These are phyloP conservation scores for Machimus atricapillus DNA, from an alignment of 2,888 invertebrate species.

Conservation along the genomic window DNA sequence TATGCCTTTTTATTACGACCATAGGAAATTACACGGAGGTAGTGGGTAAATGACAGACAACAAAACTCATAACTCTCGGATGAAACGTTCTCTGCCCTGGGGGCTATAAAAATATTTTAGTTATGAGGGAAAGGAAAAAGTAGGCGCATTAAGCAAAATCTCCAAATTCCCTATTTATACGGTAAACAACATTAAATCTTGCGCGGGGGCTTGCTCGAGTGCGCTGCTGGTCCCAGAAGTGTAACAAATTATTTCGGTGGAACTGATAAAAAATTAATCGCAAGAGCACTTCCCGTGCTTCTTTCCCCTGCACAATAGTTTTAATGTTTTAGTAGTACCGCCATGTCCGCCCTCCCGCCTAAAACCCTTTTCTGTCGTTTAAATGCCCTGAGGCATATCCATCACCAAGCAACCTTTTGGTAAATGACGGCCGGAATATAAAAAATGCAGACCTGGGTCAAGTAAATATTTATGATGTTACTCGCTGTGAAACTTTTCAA, in stretches of 20 bases:
- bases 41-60: background rate
- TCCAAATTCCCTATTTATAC: background rate
- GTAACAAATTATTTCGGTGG: background rate
- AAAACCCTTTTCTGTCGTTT: background rate
- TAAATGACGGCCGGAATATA: background rate
- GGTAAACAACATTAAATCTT: background rate
- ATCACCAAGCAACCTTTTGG: background rate
- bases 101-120: conserved; percentile 1
- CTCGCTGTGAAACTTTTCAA: background rate
- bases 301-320: background rate
- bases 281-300: background rate
- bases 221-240: background rate
- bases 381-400: conserved; percentile 1
- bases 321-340: background rate
- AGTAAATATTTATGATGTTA: background rate
- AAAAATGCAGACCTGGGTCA: background rate
- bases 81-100: background rate
- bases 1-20: background rate
- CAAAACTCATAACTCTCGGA: background rate
- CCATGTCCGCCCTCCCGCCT: background rate
- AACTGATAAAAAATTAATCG: background rate
- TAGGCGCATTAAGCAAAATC: background rate
- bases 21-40: background rate
- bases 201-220: background rate
- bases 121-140: background rate